Evolutionary conservation across 1,140 invertebrate genomes (phyloP), one percentile per base, ranked within the genome.

Genomic region (Sycobia sp.): DNA sequence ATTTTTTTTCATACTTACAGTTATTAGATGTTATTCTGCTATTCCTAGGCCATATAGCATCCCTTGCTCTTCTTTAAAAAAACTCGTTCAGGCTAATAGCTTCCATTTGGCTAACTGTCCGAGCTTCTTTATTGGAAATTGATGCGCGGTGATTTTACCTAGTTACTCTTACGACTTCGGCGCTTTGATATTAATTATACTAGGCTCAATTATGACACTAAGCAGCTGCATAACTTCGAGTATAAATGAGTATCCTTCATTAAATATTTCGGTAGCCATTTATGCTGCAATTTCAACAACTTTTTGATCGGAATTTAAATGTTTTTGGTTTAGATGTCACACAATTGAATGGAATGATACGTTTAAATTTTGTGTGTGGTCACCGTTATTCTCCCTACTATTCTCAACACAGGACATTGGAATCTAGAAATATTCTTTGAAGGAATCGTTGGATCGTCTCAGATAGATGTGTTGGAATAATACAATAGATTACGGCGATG

Each of bases 251-350:
- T 57, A 49, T 7, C 65, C 61, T 18, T 67, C 62, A 22, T 67
- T 67, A 27, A 67, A 64, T 14, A 60, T 62, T 4, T 53, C 32
- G 39, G 53, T 23, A 51, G 65, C 60, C 25, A 67, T 23, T 25
- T 39, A 51, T 34, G 61, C 51, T 36, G 53, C 34, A 25, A 67
- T 58, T 56, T 67, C 62, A 10, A 61, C 34, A 23, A 67, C 53
- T 65, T 53, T 67, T n/a, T 34, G 32, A n/a, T n/a, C n/a, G n/a
- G n/a, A n/a, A n/a, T n/a, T n/a, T n/a, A n/a, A n/a, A n/a, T n/a
- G n/a, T n/a, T n/a, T n/a, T n/a, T n/a, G n/a, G n/a, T n/a, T n/a
- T n/a, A n/a, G n/a, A n/a, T n/a, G n/a, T n/a, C n/a, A n/a, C n/a
- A 32, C 11, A 32, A 11, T 32, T 32, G 11, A 11, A 7, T 7